These are phyloP conservation scores for Propsilocerus akamusi DNA, from an alignment of 1,140 invertebrate species.

Conservation along the genomic window DNA sequence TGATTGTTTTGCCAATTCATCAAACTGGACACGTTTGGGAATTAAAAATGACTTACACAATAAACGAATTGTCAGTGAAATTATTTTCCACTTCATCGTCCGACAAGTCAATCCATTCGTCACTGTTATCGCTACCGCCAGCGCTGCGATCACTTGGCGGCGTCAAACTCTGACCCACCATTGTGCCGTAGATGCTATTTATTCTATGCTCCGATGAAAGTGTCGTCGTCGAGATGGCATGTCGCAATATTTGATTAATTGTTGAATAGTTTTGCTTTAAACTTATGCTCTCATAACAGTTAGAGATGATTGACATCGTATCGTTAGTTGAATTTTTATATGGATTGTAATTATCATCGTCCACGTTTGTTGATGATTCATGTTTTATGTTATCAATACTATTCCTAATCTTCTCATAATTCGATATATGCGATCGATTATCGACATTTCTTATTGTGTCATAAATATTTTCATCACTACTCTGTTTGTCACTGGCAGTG, in stretches of 20 bases:
- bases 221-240: slow-evolving; percentile 29
- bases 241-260: slow-evolving; percentile 26
- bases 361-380: background rate
- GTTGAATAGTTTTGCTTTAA: slow-evolving; percentile 25
- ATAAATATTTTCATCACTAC: slow-evolving; percentile 33
- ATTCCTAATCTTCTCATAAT: background rate
- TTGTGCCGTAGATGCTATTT: slow-evolving; percentile 39
- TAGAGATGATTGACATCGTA: slow-evolving; percentile 25
- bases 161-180: slow-evolving; percentile 12
- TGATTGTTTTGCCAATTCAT: background rate
- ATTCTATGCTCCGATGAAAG: slow-evolving; percentile 42
- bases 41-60: slow-evolving; percentile 22
- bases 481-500: slow-evolving; percentile 17
- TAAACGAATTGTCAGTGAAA: slow-evolving; percentile 21
- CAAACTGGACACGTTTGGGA: background rate
- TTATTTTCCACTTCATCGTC: slow-evolving; percentile 20
- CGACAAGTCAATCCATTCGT: slow-evolving; percentile 43
- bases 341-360: background rate
- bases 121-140: slow-evolving; percentile 35
- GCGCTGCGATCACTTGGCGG: slow-evolving; percentile 26
- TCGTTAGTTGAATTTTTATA: slow-evolving; percentile 8
- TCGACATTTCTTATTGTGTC: slow-evolving; percentile 34
- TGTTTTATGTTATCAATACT: background rate
- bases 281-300: slow-evolving; percentile 37
- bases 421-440: slow-evolving; percentile 7